phyloP scores from a whole-genome alignment of 2,888 invertebrate species.

The Timema podura region DNA sequence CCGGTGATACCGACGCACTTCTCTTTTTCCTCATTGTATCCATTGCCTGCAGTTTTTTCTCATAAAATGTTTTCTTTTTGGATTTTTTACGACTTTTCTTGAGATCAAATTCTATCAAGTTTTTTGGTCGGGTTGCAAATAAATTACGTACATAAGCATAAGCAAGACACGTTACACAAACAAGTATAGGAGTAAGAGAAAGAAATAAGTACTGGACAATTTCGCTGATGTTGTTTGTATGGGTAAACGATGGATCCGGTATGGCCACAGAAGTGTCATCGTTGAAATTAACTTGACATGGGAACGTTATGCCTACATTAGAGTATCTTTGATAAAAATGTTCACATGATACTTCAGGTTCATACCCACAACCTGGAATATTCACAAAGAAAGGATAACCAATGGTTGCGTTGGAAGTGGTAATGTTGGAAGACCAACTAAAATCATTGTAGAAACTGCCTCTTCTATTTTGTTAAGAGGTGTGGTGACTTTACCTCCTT shows the following conservation, averaged over 20 bases:
- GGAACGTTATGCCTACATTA: slow-evolving; percentile 26
- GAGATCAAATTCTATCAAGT: not conserved
- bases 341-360: slow-evolving; percentile 30
- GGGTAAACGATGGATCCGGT: slow-evolving; percentile 24
- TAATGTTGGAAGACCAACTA: not conserved
- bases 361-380: slow-evolving; percentile 31
- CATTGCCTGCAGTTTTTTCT: slow-evolving; percentile 23
- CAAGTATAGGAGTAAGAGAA: slow-evolving; percentile 27
- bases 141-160: slow-evolving; percentile 25
- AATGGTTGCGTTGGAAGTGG: not conserved
- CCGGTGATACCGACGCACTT: not conserved
- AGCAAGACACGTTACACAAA: slow-evolving; percentile 23
- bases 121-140: slow-evolving; percentile 25
- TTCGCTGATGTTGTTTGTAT: slow-evolving; percentile 18
- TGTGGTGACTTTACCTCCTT: too few species aligned
- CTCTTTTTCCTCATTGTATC: slow-evolving; percentile 18
- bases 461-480: too few species aligned
- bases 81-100: slow-evolving; percentile 15
- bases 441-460: slow-evolving; percentile 9
- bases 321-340: slow-evolving; percentile 30
- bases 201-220: slow-evolving; percentile 17
- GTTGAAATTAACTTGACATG: slow-evolving; percentile 28
- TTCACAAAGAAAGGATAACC: slow-evolving; percentile 29
- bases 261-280: slow-evolving; percentile 27
- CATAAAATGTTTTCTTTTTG: slow-evolving; percentile 21